phyloP scores from a whole-genome alignment of 2,797 vertebrate genomes.

The Distichodus sexfasciatus region DNA sequence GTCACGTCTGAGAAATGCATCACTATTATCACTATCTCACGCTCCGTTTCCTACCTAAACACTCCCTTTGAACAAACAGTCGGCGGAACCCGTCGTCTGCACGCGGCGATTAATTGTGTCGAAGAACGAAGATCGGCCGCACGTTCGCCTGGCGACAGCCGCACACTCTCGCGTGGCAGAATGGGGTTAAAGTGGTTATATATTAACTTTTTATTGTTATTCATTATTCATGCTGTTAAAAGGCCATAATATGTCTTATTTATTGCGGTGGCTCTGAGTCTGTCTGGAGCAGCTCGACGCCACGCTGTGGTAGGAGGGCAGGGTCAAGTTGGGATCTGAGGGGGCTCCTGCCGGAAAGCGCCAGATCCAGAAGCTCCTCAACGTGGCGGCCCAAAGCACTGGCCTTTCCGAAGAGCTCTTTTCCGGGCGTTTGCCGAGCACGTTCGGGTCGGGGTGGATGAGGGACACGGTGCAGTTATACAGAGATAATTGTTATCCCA shows the following conservation, averaged over 20 bases:
- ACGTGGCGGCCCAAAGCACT: constrained; percentile 46
- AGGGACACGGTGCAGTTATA: constrained; percentile 10
- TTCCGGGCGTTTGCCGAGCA: constrained; percentile 26
- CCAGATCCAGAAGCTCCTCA: constrained; percentile 50
- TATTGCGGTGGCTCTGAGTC: not conserved
- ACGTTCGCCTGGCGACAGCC: constrained; percentile 53
- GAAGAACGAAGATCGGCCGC: not conserved
- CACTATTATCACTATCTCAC: constrained; percentile 19
- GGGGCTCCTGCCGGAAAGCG: not conserved
- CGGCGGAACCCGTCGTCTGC: constrained; percentile 7
- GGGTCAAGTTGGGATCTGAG: not conserved
- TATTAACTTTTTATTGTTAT: constrained; percentile 78
- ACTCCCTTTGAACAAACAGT: not conserved
- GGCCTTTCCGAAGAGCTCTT: not conserved
- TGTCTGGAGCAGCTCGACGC: not conserved
- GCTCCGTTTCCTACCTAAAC: constrained; percentile 28
- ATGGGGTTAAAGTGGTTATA: constrained; percentile 75
- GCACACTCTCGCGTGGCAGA: constrained; percentile 71
- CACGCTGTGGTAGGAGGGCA: not conserved
- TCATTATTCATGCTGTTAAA: constrained; percentile 78
- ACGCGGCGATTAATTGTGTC: not conserved
- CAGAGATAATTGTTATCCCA: constrained; percentile 20
- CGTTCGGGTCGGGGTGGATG: not conserved
- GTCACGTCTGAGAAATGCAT: constrained; percentile 14
- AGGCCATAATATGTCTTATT: constrained; percentile 70